Conservation (phyloP, 2,888 invertebrate species). For the Iphiclides podalirius region DNA sequence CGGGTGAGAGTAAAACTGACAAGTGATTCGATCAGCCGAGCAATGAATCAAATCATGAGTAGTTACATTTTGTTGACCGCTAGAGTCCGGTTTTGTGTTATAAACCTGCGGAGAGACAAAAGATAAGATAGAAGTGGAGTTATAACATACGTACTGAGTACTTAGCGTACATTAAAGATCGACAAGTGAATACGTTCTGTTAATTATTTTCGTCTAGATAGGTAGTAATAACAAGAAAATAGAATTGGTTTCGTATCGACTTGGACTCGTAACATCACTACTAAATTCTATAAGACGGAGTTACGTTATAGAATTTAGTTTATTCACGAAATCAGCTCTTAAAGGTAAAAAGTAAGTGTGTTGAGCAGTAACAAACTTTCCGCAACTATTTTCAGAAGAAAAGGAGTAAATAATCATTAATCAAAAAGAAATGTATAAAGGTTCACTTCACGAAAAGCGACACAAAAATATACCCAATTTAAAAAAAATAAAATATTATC, state of each 20-base stretch:
- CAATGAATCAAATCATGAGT: slow-evolving; percentile 67
- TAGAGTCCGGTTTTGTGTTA: slow-evolving; percentile 80
- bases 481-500: no score
- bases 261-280: no score
- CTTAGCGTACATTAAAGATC: slow-evolving; percentile 54
- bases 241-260: no score
- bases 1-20: slow-evolving; percentile 65
- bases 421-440: slow-evolving; percentile 1
- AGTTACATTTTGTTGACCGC: slow-evolving; percentile 80
- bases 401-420: not conserved
- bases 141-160: slow-evolving; percentile 41
- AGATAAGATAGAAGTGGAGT: slow-evolving; percentile 71
- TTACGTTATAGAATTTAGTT: not conserved
- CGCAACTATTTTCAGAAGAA: not conserved
- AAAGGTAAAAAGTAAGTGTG: not conserved
- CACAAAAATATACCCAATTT: slow-evolving; percentile 38
- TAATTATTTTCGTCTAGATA: not conserved
- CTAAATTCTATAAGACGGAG: not conserved
- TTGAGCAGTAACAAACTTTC: not conserved
- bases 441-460: slow-evolving; percentile 65
- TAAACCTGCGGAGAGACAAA: slow-evolving; percentile 80
- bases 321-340: not conserved
- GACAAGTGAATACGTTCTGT: slow-evolving; percentile 44
- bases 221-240: no score
- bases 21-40: slow-evolving; percentile 75